Conservation (phyloP, 2,888 invertebrate genomes). For the Chymomyza procnemis region DNA sequence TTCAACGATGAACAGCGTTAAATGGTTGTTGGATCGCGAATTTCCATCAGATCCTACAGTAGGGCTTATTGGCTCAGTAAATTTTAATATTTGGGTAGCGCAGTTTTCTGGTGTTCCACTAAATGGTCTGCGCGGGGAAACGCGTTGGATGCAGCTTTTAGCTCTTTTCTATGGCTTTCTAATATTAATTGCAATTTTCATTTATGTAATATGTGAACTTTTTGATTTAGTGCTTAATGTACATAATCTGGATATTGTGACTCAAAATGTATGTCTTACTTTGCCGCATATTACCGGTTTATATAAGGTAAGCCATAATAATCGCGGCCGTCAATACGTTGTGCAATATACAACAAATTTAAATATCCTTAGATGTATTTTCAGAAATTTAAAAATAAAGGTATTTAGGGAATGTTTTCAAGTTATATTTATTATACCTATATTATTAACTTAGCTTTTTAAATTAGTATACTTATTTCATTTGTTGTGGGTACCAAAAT, state of each 20-base stretch:
- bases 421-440: too few relatives aligned
- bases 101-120: slow-evolving; percentile 27
- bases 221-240: slow-evolving; percentile 22
- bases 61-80: slow-evolving; percentile 28
- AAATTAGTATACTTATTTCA: too few relatives aligned
- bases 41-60: slow-evolving; percentile 1
- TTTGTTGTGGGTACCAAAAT: too few relatives aligned
- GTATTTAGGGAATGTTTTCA: too few relatives aligned
- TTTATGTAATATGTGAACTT: slow-evolving; percentile 23
- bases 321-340: background rate
- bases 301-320: slow-evolving; percentile 6
- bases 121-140: slow-evolving; percentile 5
- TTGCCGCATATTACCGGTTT: slow-evolving; percentile 17
- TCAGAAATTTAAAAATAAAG: too few relatives aligned
- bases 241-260: slow-evolving; percentile 27
- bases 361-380: too few relatives aligned
- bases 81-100: slow-evolving; percentile 25
- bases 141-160: background rate
- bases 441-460: too few relatives aligned
- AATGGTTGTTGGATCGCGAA: background rate
- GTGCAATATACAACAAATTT: too few relatives aligned
- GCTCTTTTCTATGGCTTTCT: background rate
- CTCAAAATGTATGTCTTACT: slow-evolving; percentile 32
- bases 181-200: background rate
- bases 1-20: slow-evolving; percentile 8